phyloP scores from a whole-genome alignment of 2,888 invertebrate species.

The Meandrusa payeni region DNA sequence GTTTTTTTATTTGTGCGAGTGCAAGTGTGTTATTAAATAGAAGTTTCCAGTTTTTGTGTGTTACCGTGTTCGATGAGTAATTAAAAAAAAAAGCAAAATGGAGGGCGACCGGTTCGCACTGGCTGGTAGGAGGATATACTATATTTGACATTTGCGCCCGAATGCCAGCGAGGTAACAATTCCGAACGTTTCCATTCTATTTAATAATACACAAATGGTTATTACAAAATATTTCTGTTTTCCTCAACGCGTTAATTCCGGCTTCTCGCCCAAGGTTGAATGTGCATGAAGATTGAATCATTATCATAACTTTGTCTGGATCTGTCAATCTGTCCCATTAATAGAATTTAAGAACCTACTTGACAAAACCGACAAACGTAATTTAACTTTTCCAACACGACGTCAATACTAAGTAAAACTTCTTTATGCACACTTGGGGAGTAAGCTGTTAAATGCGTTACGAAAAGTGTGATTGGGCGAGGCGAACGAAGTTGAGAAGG shows the following conservation, averaged over 20 bases:
- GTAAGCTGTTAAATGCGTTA: no score
- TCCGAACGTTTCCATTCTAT: background rate
- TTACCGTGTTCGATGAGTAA: conserved; percentile 4
- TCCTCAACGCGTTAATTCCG: conserved; percentile 12
- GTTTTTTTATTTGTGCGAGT: conserved; percentile 4
- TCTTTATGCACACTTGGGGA: no score
- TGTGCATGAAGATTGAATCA: background rate
- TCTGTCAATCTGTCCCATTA: no score
- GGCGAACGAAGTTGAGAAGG: no score
- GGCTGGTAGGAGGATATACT: conserved; percentile 3
- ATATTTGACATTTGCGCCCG: conserved; percentile 14
- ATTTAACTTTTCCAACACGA: no score
- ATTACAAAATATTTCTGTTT: conserved; percentile 8
- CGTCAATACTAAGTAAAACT: no score
- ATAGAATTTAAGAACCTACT: no score
- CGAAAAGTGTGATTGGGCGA: no score
- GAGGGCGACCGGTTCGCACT: conserved; percentile 12
- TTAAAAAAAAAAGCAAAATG: conserved; percentile 7
- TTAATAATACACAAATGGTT: conserved; percentile 3
- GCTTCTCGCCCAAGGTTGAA: conserved; percentile 12
- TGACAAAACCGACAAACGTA: no score
- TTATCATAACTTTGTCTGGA: no score
- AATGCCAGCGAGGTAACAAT: conserved; percentile 8
- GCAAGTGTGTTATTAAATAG: conserved; percentile 1
- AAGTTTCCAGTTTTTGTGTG: conserved; percentile 16